A percentile compares a stretch with the other conserved stretches of the same genome.
phyloP scores from a whole-genome alignment of 2,888 invertebrate species.

The Coelogynopora nodosa region DNA sequence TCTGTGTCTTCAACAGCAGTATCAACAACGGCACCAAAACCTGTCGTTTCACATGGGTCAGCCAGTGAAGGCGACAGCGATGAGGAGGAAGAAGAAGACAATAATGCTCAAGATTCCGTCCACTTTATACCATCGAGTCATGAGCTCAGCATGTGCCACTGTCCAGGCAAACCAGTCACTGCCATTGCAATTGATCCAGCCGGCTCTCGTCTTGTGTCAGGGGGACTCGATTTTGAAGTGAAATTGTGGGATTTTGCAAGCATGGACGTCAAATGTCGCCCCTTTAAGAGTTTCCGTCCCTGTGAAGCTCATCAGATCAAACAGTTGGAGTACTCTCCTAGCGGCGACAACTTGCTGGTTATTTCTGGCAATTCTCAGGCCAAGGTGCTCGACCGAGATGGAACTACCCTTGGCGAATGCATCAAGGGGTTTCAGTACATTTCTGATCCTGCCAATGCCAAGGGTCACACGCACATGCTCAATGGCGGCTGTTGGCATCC shows the following conservation, averaged over 20 bases:
- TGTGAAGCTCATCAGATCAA: slow-evolving; percentile 90
- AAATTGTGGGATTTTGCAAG: slow-evolving; percentile 98
- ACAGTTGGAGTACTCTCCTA: slow-evolving; percentile 77
- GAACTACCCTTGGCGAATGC: slow-evolving; percentile 85
- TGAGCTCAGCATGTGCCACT: slow-evolving; percentile 41
- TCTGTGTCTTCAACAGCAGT: neutral
- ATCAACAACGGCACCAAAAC: neutral
- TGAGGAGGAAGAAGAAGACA: slow-evolving; percentile 8
- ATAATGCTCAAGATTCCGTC: slow-evolving; percentile 37
- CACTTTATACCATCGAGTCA: slow-evolving; percentile 29
- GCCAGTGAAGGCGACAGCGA: slow-evolving; percentile 27
- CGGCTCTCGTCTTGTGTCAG: slow-evolving; percentile 82
- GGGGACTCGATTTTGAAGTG: slow-evolving; percentile 91
- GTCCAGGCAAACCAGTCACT: slow-evolving; percentile 63
- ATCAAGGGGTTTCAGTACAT: slow-evolving; percentile 93
- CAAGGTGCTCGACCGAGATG: slow-evolving; percentile 87
- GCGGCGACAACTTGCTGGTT: slow-evolving; percentile 84
- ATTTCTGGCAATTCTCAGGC: slow-evolving; percentile 77
- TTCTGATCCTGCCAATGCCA: slow-evolving; percentile 83
- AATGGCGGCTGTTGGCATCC: slow-evolving; percentile 45
- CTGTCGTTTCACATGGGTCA: neutral
- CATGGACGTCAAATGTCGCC: slow-evolving; percentile 85
- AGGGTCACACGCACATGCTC: slow-evolving; percentile 58
- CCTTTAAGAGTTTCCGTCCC: slow-evolving; percentile 86
- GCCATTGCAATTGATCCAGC: slow-evolving; percentile 87